Evolutionary conservation across 2,888 invertebrate genomes (phyloP).

Genomic region (Trilocha varians): DNA sequence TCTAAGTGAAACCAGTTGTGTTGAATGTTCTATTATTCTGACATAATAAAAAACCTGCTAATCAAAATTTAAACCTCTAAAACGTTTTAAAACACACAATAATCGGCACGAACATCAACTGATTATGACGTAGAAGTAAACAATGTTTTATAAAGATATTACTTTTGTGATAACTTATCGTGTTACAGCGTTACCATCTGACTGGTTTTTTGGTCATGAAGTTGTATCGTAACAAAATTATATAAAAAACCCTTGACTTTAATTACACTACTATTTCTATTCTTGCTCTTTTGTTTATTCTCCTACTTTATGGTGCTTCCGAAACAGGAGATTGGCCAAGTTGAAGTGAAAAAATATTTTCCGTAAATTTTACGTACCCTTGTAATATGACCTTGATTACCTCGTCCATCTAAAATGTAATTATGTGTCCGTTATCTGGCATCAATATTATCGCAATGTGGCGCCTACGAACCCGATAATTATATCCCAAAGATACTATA

Average conservation of each 20-base stretch:
- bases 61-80: not conserved
- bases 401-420: not conserved
- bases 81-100: not conserved
- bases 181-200: not conserved
- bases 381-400: not conserved
- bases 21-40: too few species aligned
- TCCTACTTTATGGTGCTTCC: too few species aligned
- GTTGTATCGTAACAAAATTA: too few species aligned
- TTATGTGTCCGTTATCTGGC: not conserved
- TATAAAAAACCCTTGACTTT: too few species aligned
- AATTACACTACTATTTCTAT: too few species aligned
- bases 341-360: too few species aligned
- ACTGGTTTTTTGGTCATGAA: too few species aligned
- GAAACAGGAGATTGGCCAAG: too few species aligned
- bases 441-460: not conserved
- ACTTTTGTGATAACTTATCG: not conserved
- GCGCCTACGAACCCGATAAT: not conserved
- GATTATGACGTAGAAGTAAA: not conserved
- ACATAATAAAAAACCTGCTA: not conserved
- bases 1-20: too few species aligned
- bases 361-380: too few species aligned
- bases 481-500: not conserved
- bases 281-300: too few species aligned
- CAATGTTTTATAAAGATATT: not conserved
- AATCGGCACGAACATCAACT: not conserved